Base-by-base conservation (phyloP, 2,797 vertebrate species). In the Artibeus jamaicensis region DNA sequence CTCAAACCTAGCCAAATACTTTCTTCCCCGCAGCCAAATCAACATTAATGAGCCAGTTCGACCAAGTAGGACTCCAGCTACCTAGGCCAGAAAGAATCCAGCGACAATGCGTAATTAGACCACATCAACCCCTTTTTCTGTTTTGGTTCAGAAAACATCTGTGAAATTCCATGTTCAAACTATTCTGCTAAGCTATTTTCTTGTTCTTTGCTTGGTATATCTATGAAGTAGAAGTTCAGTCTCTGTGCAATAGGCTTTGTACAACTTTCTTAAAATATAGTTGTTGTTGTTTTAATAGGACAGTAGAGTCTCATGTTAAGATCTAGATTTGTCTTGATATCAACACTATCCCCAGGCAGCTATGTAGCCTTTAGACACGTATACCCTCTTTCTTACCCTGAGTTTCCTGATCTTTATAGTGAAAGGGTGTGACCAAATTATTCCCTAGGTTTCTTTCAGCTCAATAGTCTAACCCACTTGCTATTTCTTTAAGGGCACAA, bases 1-100 rank as follows among this genome's bases (percentile, higher is more conserved):
- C 96, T 95, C 59, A 89, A 83, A 92, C 68, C 16, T 42, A 88
- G 93, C 73, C 82, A 95, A 97, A 81, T 95, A 37, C 65, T 95
- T 93, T 91, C 42, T 89, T 95, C 77, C 37, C 67, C 59, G 46
- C 39, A 95, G 65, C 73, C 50, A 94, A 74, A 74, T 95, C 48
- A 90, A n/a, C 53, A 85, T 94, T 90, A 92, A 70, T 70, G 46
- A 88, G 42, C 50, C 65, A 82, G 65, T 90, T 93, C 87, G 76
- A 93, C 86, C 84, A 90, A 86, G 42, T 59, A 71, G 88, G 24
- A 77, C 76, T 89, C 57, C 39, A 93, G 57, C 83, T 91, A 50
- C 50, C 19, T 50, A 81, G 55, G 42, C 19, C 48, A 85, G 73
- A 90, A 34, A 85, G 21, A 70, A 84, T 57, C 37, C 50, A 73